A percentile compares a stretch with the other conserved stretches of the same genome.
These are phyloP conservation scores for Geotrupes spiniger DNA, from an alignment of 2,888 invertebrate species.

Conservation along the genomic window DNA sequence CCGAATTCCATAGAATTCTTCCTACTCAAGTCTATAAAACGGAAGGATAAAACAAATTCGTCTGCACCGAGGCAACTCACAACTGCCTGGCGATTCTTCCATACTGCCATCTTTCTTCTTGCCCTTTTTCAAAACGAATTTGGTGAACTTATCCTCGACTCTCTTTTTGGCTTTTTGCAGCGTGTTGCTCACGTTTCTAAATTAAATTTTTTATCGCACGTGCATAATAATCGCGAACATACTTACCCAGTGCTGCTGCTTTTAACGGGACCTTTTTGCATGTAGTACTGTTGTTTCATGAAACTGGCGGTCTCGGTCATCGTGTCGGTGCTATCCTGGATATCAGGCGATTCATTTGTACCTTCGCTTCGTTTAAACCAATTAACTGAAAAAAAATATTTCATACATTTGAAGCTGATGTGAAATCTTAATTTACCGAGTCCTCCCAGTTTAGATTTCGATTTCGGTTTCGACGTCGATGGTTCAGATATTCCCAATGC, in stretches of 20 bases:
- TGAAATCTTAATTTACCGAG: constrained; percentile 54
- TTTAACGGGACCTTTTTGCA: constrained; percentile 37
- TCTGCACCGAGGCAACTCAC: constrained; percentile 51
- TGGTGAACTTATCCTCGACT: constrained; percentile 85
- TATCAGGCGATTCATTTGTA: constrained; percentile 50
- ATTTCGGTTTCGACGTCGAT: constrained; percentile 48
- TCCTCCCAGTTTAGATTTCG: constrained; percentile 64
- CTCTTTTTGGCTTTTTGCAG: constrained; percentile 79
- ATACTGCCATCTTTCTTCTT: constrained; percentile 87
- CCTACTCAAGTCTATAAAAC: constrained; percentile 63
- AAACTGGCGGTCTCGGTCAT: constrained; percentile 54
- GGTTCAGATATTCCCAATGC: constrained; percentile 63
- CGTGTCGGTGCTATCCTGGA: constrained; percentile 56
- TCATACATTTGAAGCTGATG: no score
- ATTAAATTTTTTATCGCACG: neutral
- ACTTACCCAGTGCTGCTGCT: constrained; percentile 33
- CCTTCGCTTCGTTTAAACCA: constrained; percentile 59
- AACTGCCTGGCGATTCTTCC: constrained; percentile 79
- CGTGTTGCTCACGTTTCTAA: constrained; percentile 61
- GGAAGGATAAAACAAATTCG: constrained; percentile 4
- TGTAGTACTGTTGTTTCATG: constrained; percentile 50
- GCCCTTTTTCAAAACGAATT: constrained; percentile 78
- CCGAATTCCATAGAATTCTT: constrained; percentile 81
- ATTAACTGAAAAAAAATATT: constrained; percentile 51
- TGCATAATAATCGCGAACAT: neutral